phyloP scores from a whole-genome alignment of 2,113 vertebrate genomes.

The Otolemur garnettii region DNA sequence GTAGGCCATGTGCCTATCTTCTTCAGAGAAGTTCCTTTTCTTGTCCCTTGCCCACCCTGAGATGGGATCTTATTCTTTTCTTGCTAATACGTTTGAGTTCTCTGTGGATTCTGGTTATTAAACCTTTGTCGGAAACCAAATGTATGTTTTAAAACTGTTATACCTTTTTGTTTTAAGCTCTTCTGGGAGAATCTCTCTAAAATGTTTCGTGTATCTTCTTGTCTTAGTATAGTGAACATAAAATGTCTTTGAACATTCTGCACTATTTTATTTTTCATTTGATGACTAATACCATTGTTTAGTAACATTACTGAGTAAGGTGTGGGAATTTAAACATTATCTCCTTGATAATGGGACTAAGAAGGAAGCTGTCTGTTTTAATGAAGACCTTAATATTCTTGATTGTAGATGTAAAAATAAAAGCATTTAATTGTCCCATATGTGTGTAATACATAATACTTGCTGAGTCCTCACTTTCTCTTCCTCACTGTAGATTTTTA shows the following conservation, averaged over 20 bases:
- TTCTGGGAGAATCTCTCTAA: slow-evolving; percentile 2
- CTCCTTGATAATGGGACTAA: background rate
- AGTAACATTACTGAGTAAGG: slow-evolving; percentile 12
- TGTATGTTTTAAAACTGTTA: slow-evolving; percentile 42
- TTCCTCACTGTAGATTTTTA: background rate
- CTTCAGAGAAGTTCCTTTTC: too few relatives aligned
- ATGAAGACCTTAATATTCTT: slow-evolving; percentile 7
- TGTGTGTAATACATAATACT: background rate
- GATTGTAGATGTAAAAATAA: slow-evolving; percentile 22
- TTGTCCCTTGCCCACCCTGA: too few relatives aligned
- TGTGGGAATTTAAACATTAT: background rate
- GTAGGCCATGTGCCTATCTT: too few relatives aligned
- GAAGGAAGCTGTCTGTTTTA: background rate
- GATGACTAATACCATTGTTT: slow-evolving; percentile 14
- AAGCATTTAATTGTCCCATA: background rate
- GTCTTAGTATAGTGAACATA: background rate
- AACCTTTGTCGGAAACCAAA: background rate
- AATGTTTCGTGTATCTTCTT: background rate
- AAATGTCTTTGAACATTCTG: slow-evolving; percentile 23
- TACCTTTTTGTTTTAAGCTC: background rate
- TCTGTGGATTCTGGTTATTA: too few relatives aligned
- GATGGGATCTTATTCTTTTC: too few relatives aligned
- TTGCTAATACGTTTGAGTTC: too few relatives aligned
- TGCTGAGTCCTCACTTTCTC: background rate
- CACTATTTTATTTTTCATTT: background rate